Evolutionary conservation across 2,797 vertebrate species (phyloP).

Genomic region (Darevskia nairensis): DNA sequence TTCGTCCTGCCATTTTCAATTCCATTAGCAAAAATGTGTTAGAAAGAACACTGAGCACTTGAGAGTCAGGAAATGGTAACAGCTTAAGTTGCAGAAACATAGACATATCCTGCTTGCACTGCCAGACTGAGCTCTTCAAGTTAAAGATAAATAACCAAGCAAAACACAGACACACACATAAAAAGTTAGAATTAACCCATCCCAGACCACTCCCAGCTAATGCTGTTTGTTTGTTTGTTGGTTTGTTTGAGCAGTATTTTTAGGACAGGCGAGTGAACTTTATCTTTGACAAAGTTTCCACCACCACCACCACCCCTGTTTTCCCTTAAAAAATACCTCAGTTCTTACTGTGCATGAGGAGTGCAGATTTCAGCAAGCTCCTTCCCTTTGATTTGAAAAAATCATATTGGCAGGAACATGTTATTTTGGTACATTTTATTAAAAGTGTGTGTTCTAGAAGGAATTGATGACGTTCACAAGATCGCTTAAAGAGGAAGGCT

Average conservation of each 20-base stretch:
- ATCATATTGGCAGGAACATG: background rate
- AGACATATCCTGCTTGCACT: background rate
- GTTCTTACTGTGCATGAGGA: background rate
- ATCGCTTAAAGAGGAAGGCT: background rate
- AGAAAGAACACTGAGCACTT: background rate
- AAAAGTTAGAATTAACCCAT: background rate
- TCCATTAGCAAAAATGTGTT: slow-evolving; percentile 14
- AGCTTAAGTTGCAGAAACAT: background rate
- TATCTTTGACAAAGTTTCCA: background rate
- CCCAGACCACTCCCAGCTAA: background rate
- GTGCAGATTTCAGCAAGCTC: background rate
- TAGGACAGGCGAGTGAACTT: background rate
- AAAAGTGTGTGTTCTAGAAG: background rate
- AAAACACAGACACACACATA: background rate
- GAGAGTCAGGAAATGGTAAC: slow-evolving; percentile 7
- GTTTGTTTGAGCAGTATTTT: background rate
- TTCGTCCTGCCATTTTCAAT: slow-evolving; percentile 10
- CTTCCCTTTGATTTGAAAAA: background rate
- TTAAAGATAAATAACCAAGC: background rate
- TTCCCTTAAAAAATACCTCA: background rate
- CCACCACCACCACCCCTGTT: background rate
- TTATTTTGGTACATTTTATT: background rate
- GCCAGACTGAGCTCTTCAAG: background rate
- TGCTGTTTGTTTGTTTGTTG: background rate
- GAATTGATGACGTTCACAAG: background rate